These are phyloP conservation scores for Lumbricus terrestris DNA, from an alignment of 2,888 invertebrate genomes.

Conservation along the genomic window DNA sequence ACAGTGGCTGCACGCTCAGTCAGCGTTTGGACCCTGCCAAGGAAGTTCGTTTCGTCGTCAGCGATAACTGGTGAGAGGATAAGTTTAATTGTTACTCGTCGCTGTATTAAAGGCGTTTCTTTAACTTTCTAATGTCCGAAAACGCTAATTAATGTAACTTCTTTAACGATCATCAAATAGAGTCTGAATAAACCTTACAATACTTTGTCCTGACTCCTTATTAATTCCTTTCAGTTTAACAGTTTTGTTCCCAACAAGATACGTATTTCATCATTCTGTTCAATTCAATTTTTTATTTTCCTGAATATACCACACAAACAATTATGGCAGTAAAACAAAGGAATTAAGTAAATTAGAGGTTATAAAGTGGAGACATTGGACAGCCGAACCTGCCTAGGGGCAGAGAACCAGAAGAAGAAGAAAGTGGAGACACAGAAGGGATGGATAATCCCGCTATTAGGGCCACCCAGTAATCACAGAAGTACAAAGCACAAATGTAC, in stretches of 20 bases:
- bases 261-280: no score
- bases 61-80: neutral
- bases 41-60: neutral
- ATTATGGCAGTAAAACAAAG: no score
- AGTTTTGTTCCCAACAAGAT: neutral
- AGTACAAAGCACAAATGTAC: no score
- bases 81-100: neutral
- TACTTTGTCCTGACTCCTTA: neutral
- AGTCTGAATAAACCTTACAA: neutral
- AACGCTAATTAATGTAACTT: neutral
- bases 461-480: no score
- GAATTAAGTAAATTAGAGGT: no score
- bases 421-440: no score
- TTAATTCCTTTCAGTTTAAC: neutral
- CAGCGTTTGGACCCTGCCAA: neutral
- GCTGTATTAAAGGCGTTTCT: neutral
- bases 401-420: no score
- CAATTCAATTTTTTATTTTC: no score
- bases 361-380: no score
- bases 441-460: no score
- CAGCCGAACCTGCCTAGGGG: no score
- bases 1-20: neutral
- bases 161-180: neutral
- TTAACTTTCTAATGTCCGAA: neutral
- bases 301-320: no score